Percentiles rank a stretch among this genome's conserved stretches.
Conservation (phyloP, 2,888 invertebrate species). For the Tribolium freemani region DNA sequence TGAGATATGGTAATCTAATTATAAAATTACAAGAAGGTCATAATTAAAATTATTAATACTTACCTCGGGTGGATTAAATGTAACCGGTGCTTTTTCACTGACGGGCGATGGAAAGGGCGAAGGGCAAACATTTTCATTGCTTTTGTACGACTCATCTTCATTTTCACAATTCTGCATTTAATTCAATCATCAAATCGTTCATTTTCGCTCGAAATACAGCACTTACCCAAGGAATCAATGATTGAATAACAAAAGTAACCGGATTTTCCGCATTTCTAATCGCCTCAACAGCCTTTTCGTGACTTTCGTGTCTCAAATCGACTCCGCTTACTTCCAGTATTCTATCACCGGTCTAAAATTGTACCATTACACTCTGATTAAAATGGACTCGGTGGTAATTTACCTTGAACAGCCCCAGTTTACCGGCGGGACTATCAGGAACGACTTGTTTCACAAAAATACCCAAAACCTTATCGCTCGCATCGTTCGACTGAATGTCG, state of each 20-base stretch:
- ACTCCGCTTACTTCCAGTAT: constrained; percentile 93
- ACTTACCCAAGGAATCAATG: constrained; percentile 81
- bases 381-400: neutral
- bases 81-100: constrained; percentile 38
- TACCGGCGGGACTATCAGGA: constrained; percentile 93
- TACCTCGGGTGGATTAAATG: constrained; percentile 9
- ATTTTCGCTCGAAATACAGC: neutral
- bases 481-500: constrained; percentile 80
- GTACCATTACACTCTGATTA: neutral
- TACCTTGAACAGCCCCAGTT: constrained; percentile 88
- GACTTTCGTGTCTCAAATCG: constrained; percentile 91
- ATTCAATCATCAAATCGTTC: neutral
- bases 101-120: constrained; percentile 53
- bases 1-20: neutral
- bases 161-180: constrained; percentile 31
- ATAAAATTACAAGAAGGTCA: neutral
- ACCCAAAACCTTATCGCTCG: constrained; percentile 81
- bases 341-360: constrained; percentile 85
- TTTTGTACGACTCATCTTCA: constrained; percentile 42
- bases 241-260: constrained; percentile 92
- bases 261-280: constrained; percentile 92
- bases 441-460: constrained; percentile 99
- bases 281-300: constrained; percentile 94
- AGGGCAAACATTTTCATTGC: constrained; percentile 46
- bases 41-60: neutral